phyloP scores from a whole-genome alignment of 2,113 vertebrate genomes.

The Saimiri boliviensis region DNA sequence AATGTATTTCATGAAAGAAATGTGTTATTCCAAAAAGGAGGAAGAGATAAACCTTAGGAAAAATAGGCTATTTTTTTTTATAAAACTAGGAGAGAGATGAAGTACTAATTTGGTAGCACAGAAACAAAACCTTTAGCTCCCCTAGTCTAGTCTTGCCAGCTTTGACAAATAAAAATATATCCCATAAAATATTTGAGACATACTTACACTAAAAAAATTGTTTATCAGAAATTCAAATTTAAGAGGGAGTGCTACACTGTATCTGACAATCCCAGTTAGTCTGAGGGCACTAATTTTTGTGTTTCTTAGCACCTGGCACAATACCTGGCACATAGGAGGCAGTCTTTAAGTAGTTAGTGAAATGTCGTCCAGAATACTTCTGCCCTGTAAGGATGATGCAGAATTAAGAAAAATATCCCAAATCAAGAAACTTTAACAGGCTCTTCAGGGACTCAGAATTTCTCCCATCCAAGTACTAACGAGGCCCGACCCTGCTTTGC shows the following conservation, averaged over 20 bases:
- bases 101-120: background rate
- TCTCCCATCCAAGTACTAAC: background rate
- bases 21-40: background rate
- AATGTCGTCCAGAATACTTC: background rate
- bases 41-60: background rate
- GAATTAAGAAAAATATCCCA: background rate
- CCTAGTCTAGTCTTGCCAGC: background rate
- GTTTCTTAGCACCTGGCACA: background rate
- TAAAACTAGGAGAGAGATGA: background rate
- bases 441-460: background rate
- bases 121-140: background rate
- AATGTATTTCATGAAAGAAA: slow-evolving; percentile 10
- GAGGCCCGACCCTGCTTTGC: too few species aligned
- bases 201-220: background rate
- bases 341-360: background rate
- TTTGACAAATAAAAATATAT: background rate
- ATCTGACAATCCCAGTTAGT: background rate
- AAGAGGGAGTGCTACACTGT: background rate
- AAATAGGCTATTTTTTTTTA: background rate
- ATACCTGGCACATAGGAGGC: background rate
- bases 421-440: background rate
- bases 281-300: background rate
- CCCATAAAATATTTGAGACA: background rate
- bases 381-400: background rate
- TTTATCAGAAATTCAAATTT: slow-evolving; percentile 24